Evolutionary conservation across 2,888 invertebrate species (phyloP), one percentile per base, ranked within the genome.

Genomic region (Brassicogethes aeneus): DNA sequence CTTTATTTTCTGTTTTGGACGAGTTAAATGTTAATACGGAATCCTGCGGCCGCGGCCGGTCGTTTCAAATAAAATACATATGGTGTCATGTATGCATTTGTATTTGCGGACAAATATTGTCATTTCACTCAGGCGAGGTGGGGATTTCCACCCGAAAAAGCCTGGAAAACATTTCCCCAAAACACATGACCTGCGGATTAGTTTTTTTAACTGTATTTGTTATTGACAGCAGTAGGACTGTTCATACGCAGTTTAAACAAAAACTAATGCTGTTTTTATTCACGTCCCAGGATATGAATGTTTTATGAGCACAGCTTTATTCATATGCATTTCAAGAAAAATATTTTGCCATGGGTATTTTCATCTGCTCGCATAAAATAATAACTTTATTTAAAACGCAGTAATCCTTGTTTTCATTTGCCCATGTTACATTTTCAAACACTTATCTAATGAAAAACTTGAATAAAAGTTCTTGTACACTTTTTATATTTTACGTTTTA

Each of bases 41-140:
- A 23, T 10, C 10, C 10, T 10, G 23, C 5, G 10, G 31, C 17
- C 36, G n/a, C 42, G 40, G 50, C 39, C 48, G 52, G 47, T 50
- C 48, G 50, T 48, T 44, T 44, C 45, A 51, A 52, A 53, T 51
- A 53, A 54, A 54, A 49, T 48, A 48, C 48, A 52, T 38, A 43
- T 47, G 48, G 49, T 44, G 47, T 47, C 50, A 36, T 50, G 42
- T 39, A 46, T 46, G 45, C 43, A 41, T 49, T 46, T 45, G 30
- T 50, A 46, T 53, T 52, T 51, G 52, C 43, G 50, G 51, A 46
- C 44, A 54, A 53, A 54, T 50, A 53, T 53, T 52, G 50, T 45
- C 52, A 48, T 51, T 44, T 40, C 40, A 40, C 42, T 39, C 38
- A 42, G 23, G 5, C 23, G 5, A 23, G 23, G 5, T 10, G 5